Evolutionary conservation across 2,888 invertebrate species (phyloP).

Genomic region (Amphipoea lucens): DNA sequence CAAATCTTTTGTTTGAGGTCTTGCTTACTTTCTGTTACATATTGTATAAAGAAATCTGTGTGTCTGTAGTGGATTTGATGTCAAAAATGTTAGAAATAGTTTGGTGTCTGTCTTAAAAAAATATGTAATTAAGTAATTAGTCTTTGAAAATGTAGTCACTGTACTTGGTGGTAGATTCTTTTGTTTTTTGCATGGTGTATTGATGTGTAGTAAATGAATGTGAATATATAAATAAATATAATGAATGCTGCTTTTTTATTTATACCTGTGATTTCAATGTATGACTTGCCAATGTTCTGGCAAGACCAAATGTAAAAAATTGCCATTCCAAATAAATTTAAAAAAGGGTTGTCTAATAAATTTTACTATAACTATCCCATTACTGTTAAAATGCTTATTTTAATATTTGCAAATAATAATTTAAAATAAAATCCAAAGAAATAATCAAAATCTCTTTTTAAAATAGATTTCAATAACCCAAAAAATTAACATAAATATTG

Average conservation of each 20-base stretch:
- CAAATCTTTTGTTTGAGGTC: background rate
- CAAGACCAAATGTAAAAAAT: constrained; percentile 3
- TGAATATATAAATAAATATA: constrained; percentile 27
- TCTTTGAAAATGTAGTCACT: constrained; percentile 43
- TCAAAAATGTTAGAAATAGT: constrained; percentile 29
- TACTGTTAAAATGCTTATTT: constrained; percentile 24
- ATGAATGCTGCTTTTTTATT: constrained; percentile 49
- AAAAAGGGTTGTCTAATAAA: background rate
- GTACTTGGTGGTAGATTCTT: constrained; percentile 38
- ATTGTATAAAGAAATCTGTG: constrained; percentile 1
- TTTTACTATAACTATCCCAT: constrained; percentile 16
- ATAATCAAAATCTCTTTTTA: background rate
- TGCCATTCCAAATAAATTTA: background rate
- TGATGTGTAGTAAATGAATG: constrained; percentile 56
- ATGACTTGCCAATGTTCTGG: constrained; percentile 9
- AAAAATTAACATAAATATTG: background rate
- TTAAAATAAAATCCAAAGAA: background rate
- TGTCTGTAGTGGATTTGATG: constrained; percentile 25
- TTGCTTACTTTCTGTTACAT: constrained; percentile 29
- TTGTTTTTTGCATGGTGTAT: constrained; percentile 47
- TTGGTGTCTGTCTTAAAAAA: constrained; percentile 40
- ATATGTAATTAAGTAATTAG: background rate
- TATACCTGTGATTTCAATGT: constrained; percentile 23
- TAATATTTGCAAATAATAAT: background rate
- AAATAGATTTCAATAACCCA: background rate